Percentiles rank a stretch among this genome's conserved stretches.
Evolutionary conservation across 1,140 invertebrate genomes (phyloP).

Genomic region (Drosophila pruinosa): DNA sequence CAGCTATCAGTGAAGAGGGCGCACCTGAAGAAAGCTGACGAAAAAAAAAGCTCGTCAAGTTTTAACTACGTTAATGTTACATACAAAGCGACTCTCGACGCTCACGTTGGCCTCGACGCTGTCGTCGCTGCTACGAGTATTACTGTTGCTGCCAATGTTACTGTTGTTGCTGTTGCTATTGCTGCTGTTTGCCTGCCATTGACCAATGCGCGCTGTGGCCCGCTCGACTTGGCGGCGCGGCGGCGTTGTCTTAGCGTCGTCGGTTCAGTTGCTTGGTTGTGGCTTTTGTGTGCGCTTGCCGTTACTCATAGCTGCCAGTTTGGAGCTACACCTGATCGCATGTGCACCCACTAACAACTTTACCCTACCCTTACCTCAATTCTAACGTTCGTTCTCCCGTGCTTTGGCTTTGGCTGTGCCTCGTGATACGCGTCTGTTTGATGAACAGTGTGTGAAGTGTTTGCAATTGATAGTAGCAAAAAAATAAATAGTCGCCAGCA

Average conservation of each 20-base stretch:
- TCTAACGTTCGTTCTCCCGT: background rate
- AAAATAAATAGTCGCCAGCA: slow-evolving; percentile 10
- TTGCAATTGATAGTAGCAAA: slow-evolving; percentile 65
- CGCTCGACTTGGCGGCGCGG: slow-evolving; percentile 27
- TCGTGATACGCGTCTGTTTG: slow-evolving; percentile 58
- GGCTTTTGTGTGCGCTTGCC: slow-evolving; percentile 38
- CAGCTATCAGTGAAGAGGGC: slow-evolving; percentile 36
- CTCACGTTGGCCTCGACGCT: slow-evolving; percentile 16
- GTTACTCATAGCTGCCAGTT: slow-evolving; percentile 5
- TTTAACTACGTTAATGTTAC: slow-evolving; percentile 67
- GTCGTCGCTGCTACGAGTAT: background rate
- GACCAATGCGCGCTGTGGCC: slow-evolving; percentile 38
- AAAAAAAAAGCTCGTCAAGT: slow-evolving; percentile 58
- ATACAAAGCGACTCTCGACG: slow-evolving; percentile 32
- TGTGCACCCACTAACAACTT: slow-evolving; percentile 19
- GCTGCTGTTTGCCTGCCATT: slow-evolving; percentile 33
- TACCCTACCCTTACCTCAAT: background rate
- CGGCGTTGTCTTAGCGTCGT: slow-evolving; percentile 32
- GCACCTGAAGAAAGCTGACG: slow-evolving; percentile 61
- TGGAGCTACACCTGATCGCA: slow-evolving; percentile 25
- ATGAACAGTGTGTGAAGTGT: slow-evolving; percentile 32
- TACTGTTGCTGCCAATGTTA: background rate
- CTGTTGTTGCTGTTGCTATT: background rate
- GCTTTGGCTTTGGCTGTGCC: slow-evolving; percentile 20
- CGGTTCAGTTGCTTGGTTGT: slow-evolving; percentile 53